A percentile compares a stretch with the other conserved stretches of the same genome.
Evolutionary conservation across 1,140 invertebrate genomes (phyloP).

Genomic region (Lepidotrigona ventralis): DNA sequence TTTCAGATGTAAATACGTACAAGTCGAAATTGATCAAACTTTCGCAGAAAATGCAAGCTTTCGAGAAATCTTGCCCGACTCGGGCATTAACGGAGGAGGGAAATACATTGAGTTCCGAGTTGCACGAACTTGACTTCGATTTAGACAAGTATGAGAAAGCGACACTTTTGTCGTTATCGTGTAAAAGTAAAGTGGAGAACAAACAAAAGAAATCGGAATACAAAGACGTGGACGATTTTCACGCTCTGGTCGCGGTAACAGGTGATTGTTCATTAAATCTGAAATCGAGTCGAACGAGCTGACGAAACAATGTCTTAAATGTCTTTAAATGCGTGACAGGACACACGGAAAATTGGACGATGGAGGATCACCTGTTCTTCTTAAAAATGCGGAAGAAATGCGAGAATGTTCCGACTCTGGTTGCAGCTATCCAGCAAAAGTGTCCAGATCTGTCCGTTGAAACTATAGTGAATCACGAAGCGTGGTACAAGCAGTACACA

Average conservation of each 20-base stretch:
- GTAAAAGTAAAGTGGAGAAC: constrained; percentile 12
- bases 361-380: constrained; percentile 75
- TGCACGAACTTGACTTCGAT: constrained; percentile 61
- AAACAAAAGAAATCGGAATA: constrained; percentile 40
- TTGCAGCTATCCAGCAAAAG: constrained; percentile 67
- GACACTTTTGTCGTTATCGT: background rate
- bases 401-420: constrained; percentile 66
- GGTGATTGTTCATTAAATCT: constrained; percentile 55
- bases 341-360: constrained; percentile 73
- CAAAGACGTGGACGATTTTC: constrained; percentile 66
- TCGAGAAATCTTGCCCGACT: constrained; percentile 63
- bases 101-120: constrained; percentile 62
- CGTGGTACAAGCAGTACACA: constrained; percentile 76
- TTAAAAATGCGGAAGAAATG: constrained; percentile 71
- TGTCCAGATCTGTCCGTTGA: constrained; percentile 74
- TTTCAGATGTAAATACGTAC: constrained; percentile 69
- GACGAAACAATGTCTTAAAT: background rate
- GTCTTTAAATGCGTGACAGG: constrained; percentile 58
- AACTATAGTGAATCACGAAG: constrained; percentile 75
- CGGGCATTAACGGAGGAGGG: constrained; percentile 64
- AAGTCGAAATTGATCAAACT: constrained; percentile 69
- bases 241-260: constrained; percentile 70
- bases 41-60: constrained; percentile 72
- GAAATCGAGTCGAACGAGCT: no score
- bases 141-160: constrained; percentile 67